Evolutionary conservation across 2,113 vertebrate species (phyloP).

Genomic region (Pipa parva): DNA sequence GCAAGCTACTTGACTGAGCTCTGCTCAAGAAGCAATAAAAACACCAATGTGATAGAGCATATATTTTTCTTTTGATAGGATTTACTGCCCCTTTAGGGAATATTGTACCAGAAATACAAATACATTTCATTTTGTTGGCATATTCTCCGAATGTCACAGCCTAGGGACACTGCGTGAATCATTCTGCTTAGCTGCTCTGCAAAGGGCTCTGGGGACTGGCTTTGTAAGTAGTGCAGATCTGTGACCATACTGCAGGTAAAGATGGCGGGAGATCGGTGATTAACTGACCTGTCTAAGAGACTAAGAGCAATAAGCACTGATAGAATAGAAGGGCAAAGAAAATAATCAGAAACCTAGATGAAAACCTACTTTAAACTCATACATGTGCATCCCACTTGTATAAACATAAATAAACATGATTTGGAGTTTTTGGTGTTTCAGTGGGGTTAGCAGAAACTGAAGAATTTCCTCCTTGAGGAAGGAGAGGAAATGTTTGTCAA

Average conservation of each 20-base stretch:
- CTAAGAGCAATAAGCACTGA: background rate
- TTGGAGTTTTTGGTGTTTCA: too few species aligned
- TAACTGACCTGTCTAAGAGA: background rate
- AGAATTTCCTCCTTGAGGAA: too few species aligned
- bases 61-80: too few species aligned
- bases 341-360: conserved; percentile 13
- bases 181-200: background rate
- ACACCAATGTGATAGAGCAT: too few species aligned
- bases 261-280: background rate
- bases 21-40: background rate
- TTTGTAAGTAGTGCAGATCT: background rate
- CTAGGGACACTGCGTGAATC: background rate
- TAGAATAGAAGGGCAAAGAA: conserved; percentile 2
- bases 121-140: background rate
- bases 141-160: background rate
- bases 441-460: too few species aligned
- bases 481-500: too few species aligned
- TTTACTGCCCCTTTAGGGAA: too few species aligned
- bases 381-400: background rate
- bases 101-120: background rate
- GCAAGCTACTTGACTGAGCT: background rate
- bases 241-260: background rate
- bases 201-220: background rate
- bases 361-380: background rate
- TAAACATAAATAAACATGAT: too few species aligned